These are phyloP conservation scores for Neopelma chrysocephalum DNA, from an alignment of 2,797 vertebrate species.

Conservation along the genomic window DNA sequence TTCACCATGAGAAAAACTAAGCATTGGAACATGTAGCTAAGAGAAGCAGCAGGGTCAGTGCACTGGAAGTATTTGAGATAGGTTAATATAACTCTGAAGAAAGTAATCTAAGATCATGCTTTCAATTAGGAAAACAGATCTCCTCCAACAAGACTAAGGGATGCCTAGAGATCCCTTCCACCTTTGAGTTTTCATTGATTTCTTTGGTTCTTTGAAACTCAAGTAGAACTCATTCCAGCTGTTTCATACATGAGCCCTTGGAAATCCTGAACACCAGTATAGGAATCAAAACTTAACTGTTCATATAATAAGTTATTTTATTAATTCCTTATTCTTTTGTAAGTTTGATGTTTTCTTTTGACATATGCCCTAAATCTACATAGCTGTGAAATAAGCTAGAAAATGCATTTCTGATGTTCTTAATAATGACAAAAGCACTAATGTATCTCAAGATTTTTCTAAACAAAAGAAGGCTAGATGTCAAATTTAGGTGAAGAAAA, in stretches of 20 bases:
- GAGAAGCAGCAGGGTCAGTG: neutral
- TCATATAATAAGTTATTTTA: neutral
- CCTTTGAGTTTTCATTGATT: neutral
- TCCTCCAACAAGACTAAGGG: neutral
- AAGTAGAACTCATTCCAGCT: neutral
- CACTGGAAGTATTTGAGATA: neutral
- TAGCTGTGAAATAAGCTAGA: neutral
- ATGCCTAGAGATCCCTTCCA: neutral
- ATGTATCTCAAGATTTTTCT: neutral
- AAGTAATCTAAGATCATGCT: neutral
- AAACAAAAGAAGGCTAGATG: neutral
- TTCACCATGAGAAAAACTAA: neutral
- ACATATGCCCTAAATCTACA: neutral
- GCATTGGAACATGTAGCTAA: neutral
- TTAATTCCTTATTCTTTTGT: neutral
- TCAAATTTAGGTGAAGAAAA: neutral
- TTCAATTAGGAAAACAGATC: neutral
- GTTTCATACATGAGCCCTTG: neutral
- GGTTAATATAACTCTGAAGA: neutral
- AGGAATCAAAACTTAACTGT: neutral
- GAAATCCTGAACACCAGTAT: neutral
- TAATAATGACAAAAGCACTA: neutral
- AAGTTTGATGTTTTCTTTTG: neutral
- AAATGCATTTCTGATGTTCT: neutral
- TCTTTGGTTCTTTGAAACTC: neutral